phyloP scores from a whole-genome alignment of 2,797 vertebrate genomes.

The Jordanella pulchra region DNA sequence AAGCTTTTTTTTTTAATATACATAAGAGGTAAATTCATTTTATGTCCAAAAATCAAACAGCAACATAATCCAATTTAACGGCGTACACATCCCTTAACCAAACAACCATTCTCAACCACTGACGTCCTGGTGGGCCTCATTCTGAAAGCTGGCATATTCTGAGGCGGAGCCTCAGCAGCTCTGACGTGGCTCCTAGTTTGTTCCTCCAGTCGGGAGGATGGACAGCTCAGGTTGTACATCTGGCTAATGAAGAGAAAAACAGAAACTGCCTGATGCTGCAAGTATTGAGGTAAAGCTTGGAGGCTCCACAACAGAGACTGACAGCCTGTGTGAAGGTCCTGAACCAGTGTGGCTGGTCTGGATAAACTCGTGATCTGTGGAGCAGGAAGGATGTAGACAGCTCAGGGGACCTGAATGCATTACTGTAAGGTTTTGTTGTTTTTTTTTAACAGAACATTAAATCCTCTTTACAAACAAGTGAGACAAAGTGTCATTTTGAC shows the following conservation, averaged over 20 bases:
- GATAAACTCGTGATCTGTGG: constrained; percentile 39
- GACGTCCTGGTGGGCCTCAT: background rate
- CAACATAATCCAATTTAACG: background rate
- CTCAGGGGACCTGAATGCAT: background rate
- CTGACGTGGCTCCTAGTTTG: constrained; percentile 59
- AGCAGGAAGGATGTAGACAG: background rate
- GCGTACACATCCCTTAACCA: constrained; percentile 1
- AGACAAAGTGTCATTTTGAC: too few relatives aligned
- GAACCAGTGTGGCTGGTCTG: constrained; percentile 22
- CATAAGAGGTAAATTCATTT: background rate
- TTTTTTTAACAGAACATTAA: too few relatives aligned
- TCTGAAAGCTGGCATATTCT: background rate
- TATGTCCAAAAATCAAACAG: background rate
- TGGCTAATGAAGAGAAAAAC: constrained; percentile 77
- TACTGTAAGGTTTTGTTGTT: too few relatives aligned
- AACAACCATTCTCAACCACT: constrained; percentile 14
- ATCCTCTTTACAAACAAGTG: too few relatives aligned
- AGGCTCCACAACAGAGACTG: constrained; percentile 72
- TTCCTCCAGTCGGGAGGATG: constrained; percentile 63
- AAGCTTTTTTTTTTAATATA: constrained; percentile 30
- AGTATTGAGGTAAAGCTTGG: constrained; percentile 80
- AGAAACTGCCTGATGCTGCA: constrained; percentile 81
- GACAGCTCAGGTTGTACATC: constrained; percentile 74
- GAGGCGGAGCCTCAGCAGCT: constrained; percentile 62
- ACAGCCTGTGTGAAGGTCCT: constrained; percentile 82